Evolutionary conservation across 2,113 vertebrate species (phyloP), one percentile per base, ranked within the genome.

Genomic region (Lasiurus borealis): DNA sequence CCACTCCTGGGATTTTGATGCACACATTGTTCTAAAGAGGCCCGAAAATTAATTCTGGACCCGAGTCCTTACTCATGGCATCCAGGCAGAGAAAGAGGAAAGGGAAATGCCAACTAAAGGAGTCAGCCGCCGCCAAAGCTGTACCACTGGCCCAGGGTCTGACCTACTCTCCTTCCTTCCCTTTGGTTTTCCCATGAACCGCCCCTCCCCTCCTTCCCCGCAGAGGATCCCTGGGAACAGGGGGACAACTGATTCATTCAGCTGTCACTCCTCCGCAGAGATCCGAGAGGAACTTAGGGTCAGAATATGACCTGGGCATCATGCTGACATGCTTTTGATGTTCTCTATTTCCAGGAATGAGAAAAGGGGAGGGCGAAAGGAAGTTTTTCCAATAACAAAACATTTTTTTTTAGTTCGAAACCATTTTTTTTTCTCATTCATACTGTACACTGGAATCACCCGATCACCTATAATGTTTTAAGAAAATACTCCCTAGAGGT

Each of bases 381-480:
- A 76, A 92, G 68, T 14, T 12, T 83, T 85, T 88, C 46, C 52
- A 89, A 31, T 15, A 57, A 77, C 34, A 46, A 57, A 57, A 57
- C 19, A 11, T 76, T 88, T 94, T 88, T 94, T 85, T 87, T 52
- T 25, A 78, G 16, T 85, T 93, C 40, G n/a, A 82, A 88, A 77
- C 4, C 18, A 27, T 16, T 84, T 81, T 69, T 46, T 86, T 69
- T n/a, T 3, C 15, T 72, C 46, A 92, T 48, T 44, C 2, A 21
- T 16, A 15, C 29, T 46, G 7, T 46, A 59, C 19, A 48, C 36
- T 72, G 77, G 52, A 91, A 34, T 94, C 50, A 84, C 66, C 57
- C 82, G 2, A 34, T 90, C 50, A 84, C 59, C 50, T 88, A 2
- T n/a, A 91, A 44, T 31, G 16, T 66, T 94, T 73, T 36, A 78